Conservation (phyloP, 2,888 invertebrate genomes). For the Drosophila subsilvestris region DNA sequence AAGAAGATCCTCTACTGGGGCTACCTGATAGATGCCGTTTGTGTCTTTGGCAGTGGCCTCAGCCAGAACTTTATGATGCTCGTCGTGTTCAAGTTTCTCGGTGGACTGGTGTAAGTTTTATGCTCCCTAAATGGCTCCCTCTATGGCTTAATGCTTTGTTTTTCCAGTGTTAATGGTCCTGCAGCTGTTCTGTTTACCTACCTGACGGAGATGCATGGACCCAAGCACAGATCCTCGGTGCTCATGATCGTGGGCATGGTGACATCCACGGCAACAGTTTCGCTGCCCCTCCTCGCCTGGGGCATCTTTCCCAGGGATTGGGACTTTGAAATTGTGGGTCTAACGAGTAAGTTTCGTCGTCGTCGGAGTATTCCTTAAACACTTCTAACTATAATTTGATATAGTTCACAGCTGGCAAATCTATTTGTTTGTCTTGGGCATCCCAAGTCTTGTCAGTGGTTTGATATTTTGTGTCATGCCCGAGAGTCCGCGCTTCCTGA, state of each 20-base stretch:
- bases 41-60: conserved; percentile 87
- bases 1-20: conserved; percentile 88
- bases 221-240: conserved; percentile 87
- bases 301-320: conserved; percentile 88
- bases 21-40: conserved; percentile 87
- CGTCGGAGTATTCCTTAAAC: not conserved
- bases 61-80: conserved; percentile 88
- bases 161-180: conserved; percentile 88
- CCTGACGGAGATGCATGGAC: conserved; percentile 89
- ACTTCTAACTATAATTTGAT: not conserved
- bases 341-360: conserved; percentile 77
- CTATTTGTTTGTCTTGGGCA: conserved; percentile 85
- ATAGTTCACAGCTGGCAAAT: conserved; percentile 81
- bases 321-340: conserved; percentile 84
- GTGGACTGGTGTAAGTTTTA: conserved; percentile 89
- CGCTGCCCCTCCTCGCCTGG: conserved; percentile 90
- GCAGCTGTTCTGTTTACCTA: conserved; percentile 90
- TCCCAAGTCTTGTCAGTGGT: conserved; percentile 89
- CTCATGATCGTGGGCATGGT: conserved; percentile 88
- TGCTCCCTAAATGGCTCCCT: too few relatives aligned
- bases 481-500: conserved; percentile 82
- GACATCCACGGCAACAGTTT: conserved; percentile 87
- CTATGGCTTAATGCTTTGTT: not conserved
- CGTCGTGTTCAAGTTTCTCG: conserved; percentile 89
- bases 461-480: conserved; percentile 85